These are phyloP conservation scores for Hirtodrosophila alboralis DNA, from an alignment of 2,888 invertebrate genomes.

Conservation along the genomic window DNA sequence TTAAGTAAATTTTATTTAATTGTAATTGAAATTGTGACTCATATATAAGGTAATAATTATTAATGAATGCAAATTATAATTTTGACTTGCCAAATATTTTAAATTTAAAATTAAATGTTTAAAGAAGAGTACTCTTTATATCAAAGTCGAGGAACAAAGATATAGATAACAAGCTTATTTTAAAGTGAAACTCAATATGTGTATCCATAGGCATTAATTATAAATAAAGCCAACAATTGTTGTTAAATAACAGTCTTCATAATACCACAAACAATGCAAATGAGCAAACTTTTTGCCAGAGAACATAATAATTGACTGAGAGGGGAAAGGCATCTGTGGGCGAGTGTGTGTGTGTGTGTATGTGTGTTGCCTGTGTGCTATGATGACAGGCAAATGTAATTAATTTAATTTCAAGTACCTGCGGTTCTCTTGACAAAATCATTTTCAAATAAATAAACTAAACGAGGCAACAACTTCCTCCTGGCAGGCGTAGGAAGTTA, in stretches of 20 bases:
- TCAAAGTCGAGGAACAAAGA: too few species aligned
- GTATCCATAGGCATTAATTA: not conserved
- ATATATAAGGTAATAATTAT: too few species aligned
- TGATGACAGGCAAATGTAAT: slow-evolving; percentile 60
- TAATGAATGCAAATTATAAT: too few species aligned
- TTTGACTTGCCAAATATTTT: too few species aligned
- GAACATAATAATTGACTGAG: too few species aligned
- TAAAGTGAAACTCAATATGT: too few species aligned
- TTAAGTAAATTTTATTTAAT: too few species aligned
- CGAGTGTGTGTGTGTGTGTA: slow-evolving; percentile 24
- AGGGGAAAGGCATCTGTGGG: slow-evolving; percentile 11
- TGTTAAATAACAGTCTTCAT: slow-evolving; percentile 16
- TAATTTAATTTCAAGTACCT: slow-evolving; percentile 74
- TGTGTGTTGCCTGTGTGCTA: slow-evolving; percentile 17
- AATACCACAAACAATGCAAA: slow-evolving; percentile 42
- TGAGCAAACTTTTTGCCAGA: slow-evolving; percentile 38
- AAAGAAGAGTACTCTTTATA: too few species aligned
- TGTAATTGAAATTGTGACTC: too few species aligned
- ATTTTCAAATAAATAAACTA: slow-evolving; percentile 72
- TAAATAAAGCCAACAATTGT: slow-evolving; percentile 10
- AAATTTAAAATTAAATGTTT: too few species aligned
- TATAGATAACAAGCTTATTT: too few species aligned
- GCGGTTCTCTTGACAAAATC: slow-evolving; percentile 52
- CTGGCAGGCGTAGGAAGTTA: slow-evolving; percentile 30
- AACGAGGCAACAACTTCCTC: slow-evolving; percentile 46